Conservation (phyloP, 2,888 invertebrate species). For the Napeogenes sylphis region DNA sequence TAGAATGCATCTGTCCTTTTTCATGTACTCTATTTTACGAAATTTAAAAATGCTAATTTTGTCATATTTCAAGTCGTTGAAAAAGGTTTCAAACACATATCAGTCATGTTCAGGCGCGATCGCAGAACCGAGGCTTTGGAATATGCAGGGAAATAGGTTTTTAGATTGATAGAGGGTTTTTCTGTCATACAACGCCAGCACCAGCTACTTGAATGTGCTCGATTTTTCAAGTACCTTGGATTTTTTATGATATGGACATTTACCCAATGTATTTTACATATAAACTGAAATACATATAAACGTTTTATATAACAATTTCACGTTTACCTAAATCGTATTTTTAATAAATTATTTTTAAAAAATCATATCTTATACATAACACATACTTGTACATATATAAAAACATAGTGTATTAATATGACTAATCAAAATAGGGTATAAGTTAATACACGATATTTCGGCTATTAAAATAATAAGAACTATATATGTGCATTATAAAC, state of each 20-base stretch:
- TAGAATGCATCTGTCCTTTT: too few relatives aligned
- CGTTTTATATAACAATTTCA: too few relatives aligned
- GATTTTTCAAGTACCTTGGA: background rate
- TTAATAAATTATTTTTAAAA: too few relatives aligned
- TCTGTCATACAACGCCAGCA: slow-evolving; percentile 3
- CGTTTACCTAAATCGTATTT: too few relatives aligned
- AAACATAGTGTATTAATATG: too few relatives aligned
- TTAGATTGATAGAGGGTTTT: slow-evolving; percentile 7
- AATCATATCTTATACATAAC: too few relatives aligned
- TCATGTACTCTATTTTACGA: too few relatives aligned
- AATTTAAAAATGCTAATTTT: background rate
- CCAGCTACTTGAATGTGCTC: background rate
- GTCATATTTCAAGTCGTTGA: background rate
- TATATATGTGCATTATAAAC: too few relatives aligned
- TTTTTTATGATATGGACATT: slow-evolving; percentile 1
- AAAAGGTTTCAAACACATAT: background rate
- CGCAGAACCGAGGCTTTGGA: background rate
- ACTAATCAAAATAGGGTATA: too few relatives aligned
- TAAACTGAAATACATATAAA: background rate
- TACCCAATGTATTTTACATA: background rate
- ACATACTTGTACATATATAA: too few relatives aligned
- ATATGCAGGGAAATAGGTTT: slow-evolving; percentile 2
- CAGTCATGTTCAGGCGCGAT: background rate
- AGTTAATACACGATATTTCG: too few relatives aligned
- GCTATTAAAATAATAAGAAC: too few relatives aligned